Conservation (phyloP, 2,113 vertebrate species). For the Platichthys flesus region DNA sequence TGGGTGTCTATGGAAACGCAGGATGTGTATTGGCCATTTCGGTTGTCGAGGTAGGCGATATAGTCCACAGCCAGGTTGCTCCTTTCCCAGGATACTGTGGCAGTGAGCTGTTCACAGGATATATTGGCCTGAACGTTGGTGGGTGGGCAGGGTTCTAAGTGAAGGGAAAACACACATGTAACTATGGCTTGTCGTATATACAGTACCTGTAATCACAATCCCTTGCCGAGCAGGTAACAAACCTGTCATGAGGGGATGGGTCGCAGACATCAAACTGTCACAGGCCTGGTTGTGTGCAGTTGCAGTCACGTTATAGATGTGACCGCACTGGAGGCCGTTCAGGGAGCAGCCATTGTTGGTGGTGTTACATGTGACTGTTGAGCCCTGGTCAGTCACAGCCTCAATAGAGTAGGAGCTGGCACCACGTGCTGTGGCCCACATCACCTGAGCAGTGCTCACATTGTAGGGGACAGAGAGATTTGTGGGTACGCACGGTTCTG, state of each 20-base stretch:
- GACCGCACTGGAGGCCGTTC: conserved; percentile 64
- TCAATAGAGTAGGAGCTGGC: conserved; percentile 66
- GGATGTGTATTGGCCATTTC: conserved; percentile 33
- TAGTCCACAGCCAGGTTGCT: conserved; percentile 68
- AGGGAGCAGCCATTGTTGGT: conserved; percentile 66
- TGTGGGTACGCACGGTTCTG: conserved; percentile 74
- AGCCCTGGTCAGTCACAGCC: conserved; percentile 60
- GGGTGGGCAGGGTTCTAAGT: conserved; percentile 76
- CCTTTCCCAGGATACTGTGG: conserved; percentile 72
- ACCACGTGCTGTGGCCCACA: conserved; percentile 60
- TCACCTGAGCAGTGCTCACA: conserved; percentile 42
- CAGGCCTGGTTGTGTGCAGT: conserved; percentile 68
- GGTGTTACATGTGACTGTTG: conserved; percentile 50
- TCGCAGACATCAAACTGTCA: conserved; percentile 37
- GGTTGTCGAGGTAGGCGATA: conserved; percentile 52
- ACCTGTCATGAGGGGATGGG: conserved; percentile 71
- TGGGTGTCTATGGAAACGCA: conserved; percentile 43
- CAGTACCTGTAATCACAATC: neutral
- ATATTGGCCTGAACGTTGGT: conserved; percentile 54
- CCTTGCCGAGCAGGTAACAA: conserved; percentile 5
- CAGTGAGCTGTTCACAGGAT: conserved; percentile 54
- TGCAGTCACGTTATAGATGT: conserved; percentile 75
- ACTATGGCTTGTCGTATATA: neutral
- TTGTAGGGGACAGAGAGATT: conserved; percentile 61
- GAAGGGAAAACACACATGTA: neutral